A percentile compares a stretch with the other conserved stretches of the same genome.
Evolutionary conservation across 2,113 vertebrate species (phyloP).

Genomic region (Chaenocephalus aceratus): DNA sequence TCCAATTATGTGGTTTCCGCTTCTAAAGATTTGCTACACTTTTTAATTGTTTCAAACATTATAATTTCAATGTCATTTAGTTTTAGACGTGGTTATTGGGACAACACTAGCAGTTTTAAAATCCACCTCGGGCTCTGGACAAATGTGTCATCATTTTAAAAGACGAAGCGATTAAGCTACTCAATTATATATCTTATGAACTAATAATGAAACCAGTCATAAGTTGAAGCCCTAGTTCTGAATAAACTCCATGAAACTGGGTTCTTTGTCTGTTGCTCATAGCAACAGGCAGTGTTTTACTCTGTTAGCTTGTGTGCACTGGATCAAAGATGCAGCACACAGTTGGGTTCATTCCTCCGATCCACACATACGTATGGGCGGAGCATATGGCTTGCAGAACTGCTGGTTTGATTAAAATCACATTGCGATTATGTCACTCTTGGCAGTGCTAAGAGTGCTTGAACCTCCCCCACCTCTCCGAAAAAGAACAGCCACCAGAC

Average conservation of each 20-base stretch:
- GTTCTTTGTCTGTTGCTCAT: background rate
- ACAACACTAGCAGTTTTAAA: background rate
- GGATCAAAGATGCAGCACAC: constrained; percentile 22
- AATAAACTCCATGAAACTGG: constrained; percentile 11
- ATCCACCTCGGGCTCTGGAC: background rate
- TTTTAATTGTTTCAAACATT: background rate
- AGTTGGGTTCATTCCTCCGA: constrained; percentile 36
- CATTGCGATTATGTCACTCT: constrained; percentile 82
- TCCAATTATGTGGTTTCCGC: background rate
- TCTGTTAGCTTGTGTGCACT: constrained; percentile 3
- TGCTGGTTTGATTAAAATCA: constrained; percentile 85
- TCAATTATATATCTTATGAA: constrained; percentile 7
- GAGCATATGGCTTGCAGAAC: constrained; percentile 65
- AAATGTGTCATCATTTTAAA: constrained; percentile 7
- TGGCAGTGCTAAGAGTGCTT: constrained; percentile 66
- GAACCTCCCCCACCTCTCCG: constrained; percentile 63
- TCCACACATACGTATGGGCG: constrained; percentile 59
- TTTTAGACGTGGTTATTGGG: background rate
- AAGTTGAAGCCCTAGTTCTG: constrained; percentile 9
- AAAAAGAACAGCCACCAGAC: constrained; percentile 61
- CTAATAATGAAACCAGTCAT: constrained; percentile 18
- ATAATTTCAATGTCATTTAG: background rate
- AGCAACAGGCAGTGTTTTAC: background rate
- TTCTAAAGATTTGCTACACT: background rate
- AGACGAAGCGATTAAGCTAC: background rate